A percentile compares a stretch with the other conserved stretches of the same genome.
phyloP scores from a whole-genome alignment of 1,140 invertebrate genomes.

The Drosophila melanogaster region Release_6_plus_ISO1_MT NT_033777.3:29353501-29354000 shows the following conservation, averaged over 20 bases:
- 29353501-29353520: neutral
- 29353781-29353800: conserved; percentile 56
- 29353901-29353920: conserved; percentile 82
- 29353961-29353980: conserved; percentile 32
- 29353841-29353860: conserved; percentile 37
- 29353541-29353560: conserved; percentile 49
- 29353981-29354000: conserved; percentile 19
- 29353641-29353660: conserved; percentile 82
- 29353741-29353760: neutral
- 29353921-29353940: conserved; percentile 17
- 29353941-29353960: conserved; percentile 26
- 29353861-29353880: conserved; percentile 48
- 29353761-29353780: conserved; percentile 56
- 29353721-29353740: conserved; percentile 42
- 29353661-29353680: conserved; percentile 77
- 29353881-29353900: conserved; percentile 73
- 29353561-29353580: conserved; percentile 73
- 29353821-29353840: neutral
- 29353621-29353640: conserved; percentile 16
- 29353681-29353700: conserved; percentile 78
- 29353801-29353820: conserved; percentile 9
- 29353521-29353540: conserved; percentile 38
- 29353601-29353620: conserved; percentile 5
- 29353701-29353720: conserved; percentile 78
- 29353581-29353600: conserved; percentile 54